These are phyloP conservation scores for Neodontobutis hainanensis DNA, from an alignment of 2,113 vertebrate genomes.

Conservation along the genomic window DNA sequence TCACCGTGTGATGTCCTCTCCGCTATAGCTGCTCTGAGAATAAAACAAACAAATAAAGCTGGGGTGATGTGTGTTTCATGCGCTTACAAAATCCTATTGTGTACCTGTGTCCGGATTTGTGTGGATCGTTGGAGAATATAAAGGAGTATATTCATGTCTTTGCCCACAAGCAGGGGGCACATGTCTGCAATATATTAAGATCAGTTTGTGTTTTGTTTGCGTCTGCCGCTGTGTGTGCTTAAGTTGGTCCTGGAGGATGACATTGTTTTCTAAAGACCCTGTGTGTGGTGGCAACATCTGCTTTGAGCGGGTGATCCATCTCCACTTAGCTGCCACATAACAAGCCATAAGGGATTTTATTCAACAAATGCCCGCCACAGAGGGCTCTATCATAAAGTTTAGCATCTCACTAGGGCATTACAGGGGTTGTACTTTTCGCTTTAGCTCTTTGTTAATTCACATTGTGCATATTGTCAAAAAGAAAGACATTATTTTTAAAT, in stretches of 20 bases:
- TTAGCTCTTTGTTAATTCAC: conserved; percentile 33
- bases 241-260: conserved; percentile 69
- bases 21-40: conserved; percentile 46
- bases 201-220: conserved; percentile 54
- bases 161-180: conserved; percentile 14
- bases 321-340: conserved; percentile 77
- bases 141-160: conserved; percentile 22
- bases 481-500: not conserved
- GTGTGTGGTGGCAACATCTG: conserved; percentile 71
- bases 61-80: conserved; percentile 39
- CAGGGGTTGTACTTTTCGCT: conserved; percentile 57
- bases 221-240: conserved; percentile 50
- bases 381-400: conserved; percentile 67
- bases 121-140: conserved; percentile 26
- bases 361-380: conserved; percentile 63
- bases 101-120: conserved; percentile 33
- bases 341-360: conserved; percentile 77
- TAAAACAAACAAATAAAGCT: conserved; percentile 69
- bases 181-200: conserved; percentile 55
- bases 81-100: conserved; percentile 46
- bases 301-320: conserved; percentile 74
- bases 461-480: conserved; percentile 14
- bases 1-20: conserved; percentile 62
- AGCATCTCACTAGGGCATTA: conserved; percentile 64
- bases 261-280: conserved; percentile 67